Percentiles rank a stretch among this genome's conserved stretches.
These are phyloP conservation scores for Coelopa pilipes DNA, from an alignment of 2,888 invertebrate species.

Conservation along the genomic window DNA sequence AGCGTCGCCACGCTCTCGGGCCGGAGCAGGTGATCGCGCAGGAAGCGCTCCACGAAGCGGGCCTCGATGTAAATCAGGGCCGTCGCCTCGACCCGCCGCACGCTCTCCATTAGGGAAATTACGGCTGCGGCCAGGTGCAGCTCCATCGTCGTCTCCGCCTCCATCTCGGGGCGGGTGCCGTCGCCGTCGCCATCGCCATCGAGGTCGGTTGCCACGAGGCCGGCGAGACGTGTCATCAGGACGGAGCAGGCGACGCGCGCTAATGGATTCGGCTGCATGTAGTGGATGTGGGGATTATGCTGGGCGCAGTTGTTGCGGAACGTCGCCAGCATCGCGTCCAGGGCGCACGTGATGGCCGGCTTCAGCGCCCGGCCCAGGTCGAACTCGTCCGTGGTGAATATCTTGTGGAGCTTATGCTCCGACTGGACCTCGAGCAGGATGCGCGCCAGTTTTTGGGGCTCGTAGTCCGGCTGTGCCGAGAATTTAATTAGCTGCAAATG, in stretches of 20 bases:
- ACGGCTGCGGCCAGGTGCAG: conserved; percentile 52
- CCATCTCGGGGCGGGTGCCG: background rate
- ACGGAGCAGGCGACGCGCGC: conserved; percentile 60
- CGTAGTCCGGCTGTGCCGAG: conserved; percentile 56
- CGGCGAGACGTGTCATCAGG: conserved; percentile 56
- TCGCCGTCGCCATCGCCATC: conserved; percentile 33
- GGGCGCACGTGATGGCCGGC: conserved; percentile 69
- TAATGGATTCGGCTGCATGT: conserved; percentile 65
- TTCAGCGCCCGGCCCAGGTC: conserved; percentile 68
- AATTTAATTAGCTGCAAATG: conserved; percentile 61
- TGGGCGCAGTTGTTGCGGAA: conserved; percentile 66
- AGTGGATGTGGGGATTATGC: conserved; percentile 66
- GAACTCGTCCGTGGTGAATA: conserved; percentile 67
- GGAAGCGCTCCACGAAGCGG: conserved; percentile 63
- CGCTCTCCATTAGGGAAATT: conserved; percentile 56
- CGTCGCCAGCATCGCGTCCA: conserved; percentile 68
- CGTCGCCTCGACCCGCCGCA: conserved; percentile 58
- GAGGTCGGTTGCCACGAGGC: no score
- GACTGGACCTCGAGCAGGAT: conserved; percentile 64
- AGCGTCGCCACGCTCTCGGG: conserved; percentile 52
- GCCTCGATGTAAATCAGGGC: conserved; percentile 65
- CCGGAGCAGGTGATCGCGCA: conserved; percentile 63
- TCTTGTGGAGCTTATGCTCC: conserved; percentile 66
- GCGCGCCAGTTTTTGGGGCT: conserved; percentile 58
- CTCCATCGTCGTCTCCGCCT: conserved; percentile 14